phyloP scores from a whole-genome alignment of 2,888 invertebrate species.

The Amaurobius ferox region DNA sequence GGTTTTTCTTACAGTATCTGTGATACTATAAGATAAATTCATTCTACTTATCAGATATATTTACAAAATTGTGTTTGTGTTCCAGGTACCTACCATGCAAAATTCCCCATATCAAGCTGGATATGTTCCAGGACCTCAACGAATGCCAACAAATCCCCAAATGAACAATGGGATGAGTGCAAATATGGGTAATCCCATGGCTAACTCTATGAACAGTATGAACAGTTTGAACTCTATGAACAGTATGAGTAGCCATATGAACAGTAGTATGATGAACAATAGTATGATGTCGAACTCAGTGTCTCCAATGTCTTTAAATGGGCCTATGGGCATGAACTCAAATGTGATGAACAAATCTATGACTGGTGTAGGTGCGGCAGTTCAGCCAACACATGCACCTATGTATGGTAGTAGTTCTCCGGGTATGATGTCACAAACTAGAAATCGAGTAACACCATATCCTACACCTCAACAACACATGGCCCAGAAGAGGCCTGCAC shows the following conservation, averaged over 20 bases:
- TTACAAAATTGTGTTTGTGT: no score
- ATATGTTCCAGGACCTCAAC: constrained; percentile 77
- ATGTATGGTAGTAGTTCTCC: constrained; percentile 63
- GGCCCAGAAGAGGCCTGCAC: constrained; percentile 75
- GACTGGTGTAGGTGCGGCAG: constrained; percentile 54
- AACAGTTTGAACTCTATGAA: constrained; percentile 42
- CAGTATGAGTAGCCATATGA: constrained; percentile 65
- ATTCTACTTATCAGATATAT: no score
- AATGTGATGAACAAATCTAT: constrained; percentile 70
- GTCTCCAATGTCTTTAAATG: constrained; percentile 73
- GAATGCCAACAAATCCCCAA: constrained; percentile 74
- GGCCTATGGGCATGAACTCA: constrained; percentile 72
- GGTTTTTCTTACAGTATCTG: no score
- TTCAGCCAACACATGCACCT: constrained; percentile 53
- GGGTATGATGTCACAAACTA: constrained; percentile 53
- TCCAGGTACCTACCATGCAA: constrained; percentile 84
- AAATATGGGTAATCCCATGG: constrained; percentile 67
- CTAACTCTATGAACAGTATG: constrained; percentile 48
- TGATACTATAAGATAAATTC: no score
- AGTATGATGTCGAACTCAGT: constrained; percentile 33
- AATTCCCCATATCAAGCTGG: constrained; percentile 81
- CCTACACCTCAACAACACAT: constrained; percentile 79
- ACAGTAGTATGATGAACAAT: constrained; percentile 73
- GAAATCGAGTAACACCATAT: constrained; percentile 72
- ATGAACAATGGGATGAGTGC: constrained; percentile 66